phyloP scores from a whole-genome alignment of 2,888 invertebrate genomes.

The Stramonita haemastoma region DNA sequence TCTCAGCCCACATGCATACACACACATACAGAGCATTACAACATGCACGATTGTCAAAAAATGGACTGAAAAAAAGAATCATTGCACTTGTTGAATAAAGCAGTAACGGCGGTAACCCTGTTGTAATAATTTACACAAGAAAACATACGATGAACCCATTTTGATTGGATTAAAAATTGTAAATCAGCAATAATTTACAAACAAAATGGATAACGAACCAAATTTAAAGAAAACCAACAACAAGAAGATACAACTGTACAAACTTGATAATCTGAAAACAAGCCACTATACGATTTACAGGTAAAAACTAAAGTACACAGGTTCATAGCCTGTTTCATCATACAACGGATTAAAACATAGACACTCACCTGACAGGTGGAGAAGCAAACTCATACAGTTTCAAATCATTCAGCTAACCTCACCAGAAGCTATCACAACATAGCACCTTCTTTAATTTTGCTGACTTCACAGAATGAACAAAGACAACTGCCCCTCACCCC shows the following conservation, averaged over 20 bases:
- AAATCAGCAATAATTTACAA: slow-evolving; percentile 4
- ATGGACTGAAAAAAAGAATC: slow-evolving; percentile 63
- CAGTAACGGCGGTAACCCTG: background rate
- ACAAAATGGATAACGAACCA: background rate
- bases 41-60: slow-evolving; percentile 40
- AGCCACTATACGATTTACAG: background rate
- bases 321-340: no score
- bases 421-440: no score
- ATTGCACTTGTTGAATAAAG: slow-evolving; percentile 56
- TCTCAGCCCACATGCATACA: background rate
- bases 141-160: background rate
- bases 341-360: no score
- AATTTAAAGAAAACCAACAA: background rate
- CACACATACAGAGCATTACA: background rate
- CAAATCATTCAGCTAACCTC: no score
- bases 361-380: no score
- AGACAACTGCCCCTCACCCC: no score
- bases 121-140: background rate
- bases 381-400: no score
- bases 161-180: background rate
- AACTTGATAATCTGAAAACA: background rate
- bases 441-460: no score
- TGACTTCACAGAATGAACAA: no score
- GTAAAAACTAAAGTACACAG: no score
- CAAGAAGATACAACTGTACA: background rate